Evolutionary conservation across 1,140 invertebrate genomes (phyloP).

Genomic region (Telenomus remus): DNA sequence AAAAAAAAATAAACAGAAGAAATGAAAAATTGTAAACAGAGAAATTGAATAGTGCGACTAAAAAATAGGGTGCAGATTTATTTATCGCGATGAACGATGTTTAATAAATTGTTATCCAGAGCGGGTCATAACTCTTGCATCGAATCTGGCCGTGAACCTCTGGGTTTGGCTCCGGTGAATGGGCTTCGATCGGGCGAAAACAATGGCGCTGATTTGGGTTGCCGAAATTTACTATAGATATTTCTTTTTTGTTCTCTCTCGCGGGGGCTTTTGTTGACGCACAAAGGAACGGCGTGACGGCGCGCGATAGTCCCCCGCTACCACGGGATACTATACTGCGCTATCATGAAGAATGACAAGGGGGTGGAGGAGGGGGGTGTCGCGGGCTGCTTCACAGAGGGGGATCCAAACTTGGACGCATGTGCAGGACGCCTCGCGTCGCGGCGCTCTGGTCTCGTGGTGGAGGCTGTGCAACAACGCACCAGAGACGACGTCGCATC

Average conservation of each 20-base stretch:
- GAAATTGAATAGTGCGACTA: slow-evolving; percentile 2
- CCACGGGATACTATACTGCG: slow-evolving; percentile 57
- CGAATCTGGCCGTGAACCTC: slow-evolving; percentile 28
- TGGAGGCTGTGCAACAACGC: slow-evolving; percentile 73
- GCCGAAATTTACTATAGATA: slow-evolving; percentile 48
- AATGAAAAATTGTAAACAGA: neutral
- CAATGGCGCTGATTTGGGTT: slow-evolving; percentile 44
- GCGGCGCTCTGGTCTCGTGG: slow-evolving; percentile 71
- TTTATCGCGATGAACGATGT: slow-evolving; percentile 17
- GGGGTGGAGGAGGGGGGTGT: slow-evolving; percentile 50
- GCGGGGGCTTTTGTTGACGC: slow-evolving; percentile 68
- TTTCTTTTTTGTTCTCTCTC: too few relatives aligned
- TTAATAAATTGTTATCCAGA: slow-evolving; percentile 35
- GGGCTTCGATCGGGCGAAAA: slow-evolving; percentile 34
- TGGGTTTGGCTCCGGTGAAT: slow-evolving; percentile 15
- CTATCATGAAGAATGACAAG: slow-evolving; percentile 64
- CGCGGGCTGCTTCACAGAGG: slow-evolving; percentile 60
- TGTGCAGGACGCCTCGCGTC: slow-evolving; percentile 75
- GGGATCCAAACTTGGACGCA: slow-evolving; percentile 70
- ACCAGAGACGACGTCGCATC: slow-evolving; percentile 74
- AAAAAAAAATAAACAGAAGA: neutral
- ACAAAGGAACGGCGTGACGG: slow-evolving; percentile 69
- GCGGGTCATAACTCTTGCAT: slow-evolving; percentile 31
- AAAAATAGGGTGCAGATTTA: slow-evolving; percentile 8
- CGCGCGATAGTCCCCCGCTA: slow-evolving; percentile 59